Evolutionary conservation across 1,140 invertebrate genomes (phyloP).

Genomic region (Bombus superbus): DNA sequence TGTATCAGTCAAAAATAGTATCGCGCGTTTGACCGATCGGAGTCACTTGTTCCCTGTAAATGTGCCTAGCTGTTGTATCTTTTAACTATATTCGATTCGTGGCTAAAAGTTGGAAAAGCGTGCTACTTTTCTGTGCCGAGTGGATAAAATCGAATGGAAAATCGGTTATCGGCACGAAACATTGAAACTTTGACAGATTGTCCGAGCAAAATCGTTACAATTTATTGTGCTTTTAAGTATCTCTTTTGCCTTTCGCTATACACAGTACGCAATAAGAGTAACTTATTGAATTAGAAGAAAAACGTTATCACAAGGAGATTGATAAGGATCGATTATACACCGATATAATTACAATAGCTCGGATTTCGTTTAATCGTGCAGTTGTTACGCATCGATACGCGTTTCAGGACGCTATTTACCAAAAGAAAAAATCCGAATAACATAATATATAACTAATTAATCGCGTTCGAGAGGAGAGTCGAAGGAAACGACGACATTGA

Average conservation of each 20-base stretch:
- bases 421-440: neutral
- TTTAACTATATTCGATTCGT: neutral
- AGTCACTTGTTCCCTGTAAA: neutral
- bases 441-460: constrained; percentile 5
- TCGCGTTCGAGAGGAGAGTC: neutral
- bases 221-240: neutral
- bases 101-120: neutral
- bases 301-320: neutral
- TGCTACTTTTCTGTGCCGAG: neutral
- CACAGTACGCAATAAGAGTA: neutral
- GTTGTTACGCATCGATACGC: neutral
- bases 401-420: neutral
- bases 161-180: neutral
- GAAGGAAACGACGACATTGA: constrained; percentile 40
- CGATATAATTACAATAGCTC: neutral
- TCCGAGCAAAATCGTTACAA: neutral
- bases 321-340: neutral
- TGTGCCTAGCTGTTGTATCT: neutral
- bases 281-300: constrained; percentile 12
- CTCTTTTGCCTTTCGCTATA: neutral
- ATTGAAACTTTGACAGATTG: neutral
- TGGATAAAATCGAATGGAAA: neutral
- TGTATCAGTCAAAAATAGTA: constrained; percentile 42
- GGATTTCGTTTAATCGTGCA: constrained; percentile 5
- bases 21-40: neutral